Evolutionary conservation across 2,888 invertebrate species (phyloP).

Genomic region (Cremastinae sp.): DNA sequence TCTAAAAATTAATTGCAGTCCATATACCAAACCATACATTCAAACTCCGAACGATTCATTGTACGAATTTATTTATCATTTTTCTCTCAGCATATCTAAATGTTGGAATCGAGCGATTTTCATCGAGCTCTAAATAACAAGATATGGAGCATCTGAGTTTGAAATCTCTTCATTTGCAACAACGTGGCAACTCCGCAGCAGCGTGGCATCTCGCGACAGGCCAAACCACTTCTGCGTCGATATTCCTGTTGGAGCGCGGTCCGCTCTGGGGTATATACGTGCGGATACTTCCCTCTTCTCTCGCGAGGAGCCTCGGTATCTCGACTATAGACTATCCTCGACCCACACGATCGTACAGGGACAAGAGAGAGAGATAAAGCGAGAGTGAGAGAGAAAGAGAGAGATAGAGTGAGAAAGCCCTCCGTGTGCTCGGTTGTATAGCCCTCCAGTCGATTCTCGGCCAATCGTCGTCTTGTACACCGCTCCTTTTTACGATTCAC

Average conservation of each 20-base stretch:
- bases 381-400: too few relatives aligned
- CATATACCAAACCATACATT: too few relatives aligned
- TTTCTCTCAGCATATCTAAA: not conserved
- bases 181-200: slow-evolving; percentile 39
- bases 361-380: too few relatives aligned
- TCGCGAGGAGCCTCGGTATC: slow-evolving; percentile 32
- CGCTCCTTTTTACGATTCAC: slow-evolving; percentile 69
- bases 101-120: not conserved
- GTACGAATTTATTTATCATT: too few relatives aligned
- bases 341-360: too few relatives aligned
- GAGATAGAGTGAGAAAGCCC: too few relatives aligned
- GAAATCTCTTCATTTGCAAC: slow-evolving; percentile 15
- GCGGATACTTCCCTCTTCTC: slow-evolving; percentile 32
- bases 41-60: too few relatives aligned
- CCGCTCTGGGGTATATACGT: slow-evolving; percentile 33
- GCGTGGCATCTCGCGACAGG: slow-evolving; percentile 15
- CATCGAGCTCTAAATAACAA: not conserved
- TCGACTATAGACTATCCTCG: slow-evolving; percentile 3
- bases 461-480: slow-evolving; percentile 41
- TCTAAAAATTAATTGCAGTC: too few relatives aligned
- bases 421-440: slow-evolving; percentile 18
- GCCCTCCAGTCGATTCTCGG: slow-evolving; percentile 21
- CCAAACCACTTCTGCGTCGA: slow-evolving; percentile 35
- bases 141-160: slow-evolving; percentile 9
- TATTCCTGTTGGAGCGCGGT: slow-evolving; percentile 46